Percentiles rank a stretch among this genome's conserved stretches.
phyloP scores from a whole-genome alignment of 2,888 invertebrate genomes.

The Pristionchus maxplancki region DNA sequence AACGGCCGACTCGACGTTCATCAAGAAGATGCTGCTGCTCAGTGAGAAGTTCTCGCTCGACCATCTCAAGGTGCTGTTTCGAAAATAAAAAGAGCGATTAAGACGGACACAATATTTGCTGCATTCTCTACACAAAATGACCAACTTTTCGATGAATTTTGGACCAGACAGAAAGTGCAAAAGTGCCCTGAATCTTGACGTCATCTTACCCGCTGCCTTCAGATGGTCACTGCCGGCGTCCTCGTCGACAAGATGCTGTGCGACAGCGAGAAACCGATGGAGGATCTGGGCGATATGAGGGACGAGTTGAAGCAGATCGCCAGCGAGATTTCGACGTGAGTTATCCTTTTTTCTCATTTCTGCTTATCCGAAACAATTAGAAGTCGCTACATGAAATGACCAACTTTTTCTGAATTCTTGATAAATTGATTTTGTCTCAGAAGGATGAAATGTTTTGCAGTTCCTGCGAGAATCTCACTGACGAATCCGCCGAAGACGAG shows the following conservation, averaged over 20 bases:
- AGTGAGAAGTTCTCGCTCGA: conserved; percentile 71
- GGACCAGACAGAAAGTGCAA: no score
- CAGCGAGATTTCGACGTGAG: conserved; percentile 58
- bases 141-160: no score
- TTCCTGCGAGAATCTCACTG: conserved; percentile 50
- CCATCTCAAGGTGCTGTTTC: conserved; percentile 47
- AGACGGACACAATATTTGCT: no score
- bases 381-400: neutral
- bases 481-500: conserved; percentile 59
- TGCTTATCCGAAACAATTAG: neutral
- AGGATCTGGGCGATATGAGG: conserved; percentile 59
- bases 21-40: conserved; percentile 72
- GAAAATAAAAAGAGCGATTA: neutral
- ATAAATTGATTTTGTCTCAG: no score
- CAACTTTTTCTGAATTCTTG: no score
- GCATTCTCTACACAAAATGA: no score
- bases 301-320: conserved; percentile 67
- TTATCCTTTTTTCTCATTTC: neutral
- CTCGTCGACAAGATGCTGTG: conserved; percentile 61
- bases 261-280: conserved; percentile 40
- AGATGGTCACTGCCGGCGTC: conserved; percentile 61
- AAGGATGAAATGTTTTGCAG: no score
- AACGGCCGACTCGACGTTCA: conserved; percentile 67
- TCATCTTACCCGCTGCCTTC: no score
- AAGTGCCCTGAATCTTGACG: no score